Evolutionary conservation across 1,140 invertebrate genomes (phyloP), one percentile per base, ranked within the genome.

Genomic region (Anoplolepis gracilipes): DNA sequence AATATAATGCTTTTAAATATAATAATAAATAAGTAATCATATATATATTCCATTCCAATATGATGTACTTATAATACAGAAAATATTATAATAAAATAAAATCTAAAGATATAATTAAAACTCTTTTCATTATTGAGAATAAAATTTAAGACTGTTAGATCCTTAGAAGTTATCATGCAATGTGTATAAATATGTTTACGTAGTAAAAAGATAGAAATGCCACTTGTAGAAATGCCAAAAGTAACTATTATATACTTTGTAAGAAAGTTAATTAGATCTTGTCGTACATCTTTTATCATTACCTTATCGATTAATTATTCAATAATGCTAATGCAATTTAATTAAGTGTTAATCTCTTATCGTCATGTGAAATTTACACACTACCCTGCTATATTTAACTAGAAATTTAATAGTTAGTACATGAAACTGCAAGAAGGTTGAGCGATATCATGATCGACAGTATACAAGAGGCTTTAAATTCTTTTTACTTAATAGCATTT

Each of bases 371-470:
- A 13, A 25, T 19, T 33, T 67, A 4, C 3, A 55, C 22, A 30
- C 16, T 30, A 39, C 39, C 10, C 39, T 28, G 7, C n/a, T 16
- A 62, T 28, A 57, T 36, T 79, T 10, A 46, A 69, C 16, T 67
- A 7, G 1, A n/a, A 42, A 1, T 39, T 0, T 13, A 39, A 39
- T n/a, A 79, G 25, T 79, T 6, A 57, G 33, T 16, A n/a, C n/a
- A n/a, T n/a, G 6, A 10, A 64, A 46, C 30, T 69, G 22, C 2
- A 36, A 79, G 25, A 69, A 33, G 11, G 10, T 42, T 42, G 8
- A 57, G 39, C 36, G 30, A n/a, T 49, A 69, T 62, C 19, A 76
- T 79, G 62, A 30, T 69, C 25, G 46, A 79, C 13, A 69, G 46
- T 28, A 69, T 79, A 30, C n/a, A 79, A 79, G 39, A 36, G 30